Conservation (phyloP, 2,888 invertebrate genomes). For the Oasisia sp. region DNA sequence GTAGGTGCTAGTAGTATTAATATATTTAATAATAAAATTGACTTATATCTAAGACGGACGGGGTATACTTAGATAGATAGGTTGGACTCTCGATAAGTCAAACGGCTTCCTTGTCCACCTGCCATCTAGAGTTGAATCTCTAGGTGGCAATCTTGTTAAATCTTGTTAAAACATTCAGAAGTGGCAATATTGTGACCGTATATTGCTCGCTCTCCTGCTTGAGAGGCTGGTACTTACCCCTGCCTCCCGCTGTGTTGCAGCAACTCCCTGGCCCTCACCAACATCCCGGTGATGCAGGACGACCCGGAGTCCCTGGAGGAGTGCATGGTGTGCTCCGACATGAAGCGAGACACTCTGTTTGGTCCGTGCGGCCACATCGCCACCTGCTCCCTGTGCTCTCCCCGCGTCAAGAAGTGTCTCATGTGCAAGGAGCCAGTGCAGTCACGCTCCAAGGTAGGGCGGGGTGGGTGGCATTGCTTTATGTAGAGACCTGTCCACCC, state of each 20-base stretch:
- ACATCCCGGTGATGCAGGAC: conserved; percentile 19
- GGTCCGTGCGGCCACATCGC: conserved; percentile 78
- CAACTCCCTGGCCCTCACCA: background rate
- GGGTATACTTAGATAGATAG: no score
- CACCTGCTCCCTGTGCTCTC: conserved; percentile 90
- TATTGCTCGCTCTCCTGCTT: background rate
- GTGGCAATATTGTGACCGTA: no score
- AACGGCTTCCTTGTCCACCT: no score
- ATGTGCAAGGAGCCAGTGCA: conserved; percentile 88
- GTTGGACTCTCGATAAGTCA: no score
- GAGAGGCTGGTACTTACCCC: background rate
- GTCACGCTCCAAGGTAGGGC: conserved; percentile 78
- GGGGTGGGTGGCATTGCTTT: background rate
- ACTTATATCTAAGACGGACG: no score
- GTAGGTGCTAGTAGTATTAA: no score
- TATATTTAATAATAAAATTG: no score
- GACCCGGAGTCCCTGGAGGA: conserved; percentile 77
- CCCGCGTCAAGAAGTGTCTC: conserved; percentile 91
- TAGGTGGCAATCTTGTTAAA: no score
- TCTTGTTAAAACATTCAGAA: no score
- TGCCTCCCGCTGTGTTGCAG: background rate
- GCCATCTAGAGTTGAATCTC: no score
- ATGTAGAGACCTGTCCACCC: no score
- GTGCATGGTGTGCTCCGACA: conserved; percentile 89
- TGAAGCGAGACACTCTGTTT: conserved; percentile 82